These are phyloP conservation scores for Sympetrum striolatum DNA, from an alignment of 2,888 invertebrate species.

Conservation along the genomic window DNA sequence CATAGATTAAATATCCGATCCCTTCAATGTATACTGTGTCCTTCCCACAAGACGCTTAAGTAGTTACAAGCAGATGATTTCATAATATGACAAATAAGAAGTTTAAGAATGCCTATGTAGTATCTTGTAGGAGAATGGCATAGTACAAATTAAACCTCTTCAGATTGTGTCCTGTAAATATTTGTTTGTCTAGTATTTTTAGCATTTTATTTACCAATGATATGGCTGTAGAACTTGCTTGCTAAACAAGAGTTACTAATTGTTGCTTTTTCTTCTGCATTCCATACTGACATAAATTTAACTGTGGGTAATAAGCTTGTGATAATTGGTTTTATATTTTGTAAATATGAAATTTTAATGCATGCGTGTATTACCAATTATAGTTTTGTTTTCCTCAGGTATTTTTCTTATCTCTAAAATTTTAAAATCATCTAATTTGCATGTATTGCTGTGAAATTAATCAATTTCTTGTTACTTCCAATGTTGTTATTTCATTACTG, in stretches of 20 bases:
- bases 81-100: neutral
- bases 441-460: neutral
- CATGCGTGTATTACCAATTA: neutral
- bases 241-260: neutral
- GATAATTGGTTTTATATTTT: neutral
- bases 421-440: neutral
- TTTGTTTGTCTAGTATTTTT: neutral
- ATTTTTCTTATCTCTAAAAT: neutral
- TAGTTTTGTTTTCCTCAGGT: neutral
- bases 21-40: neutral
- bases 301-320: neutral
- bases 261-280: neutral
- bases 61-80: neutral
- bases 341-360: no score
- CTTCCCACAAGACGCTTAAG: neutral
- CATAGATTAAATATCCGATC: neutral
- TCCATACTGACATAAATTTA: neutral
- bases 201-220: neutral
- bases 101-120: no score
- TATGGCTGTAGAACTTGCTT: neutral
- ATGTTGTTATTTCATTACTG: neutral
- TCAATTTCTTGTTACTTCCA: neutral
- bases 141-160: neutral
- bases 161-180: neutral
- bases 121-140: no score